A percentile compares a stretch with the other conserved stretches of the same genome.
Conservation (phyloP, 2,888 invertebrate genomes). For the Machimus atricapillus region DNA sequence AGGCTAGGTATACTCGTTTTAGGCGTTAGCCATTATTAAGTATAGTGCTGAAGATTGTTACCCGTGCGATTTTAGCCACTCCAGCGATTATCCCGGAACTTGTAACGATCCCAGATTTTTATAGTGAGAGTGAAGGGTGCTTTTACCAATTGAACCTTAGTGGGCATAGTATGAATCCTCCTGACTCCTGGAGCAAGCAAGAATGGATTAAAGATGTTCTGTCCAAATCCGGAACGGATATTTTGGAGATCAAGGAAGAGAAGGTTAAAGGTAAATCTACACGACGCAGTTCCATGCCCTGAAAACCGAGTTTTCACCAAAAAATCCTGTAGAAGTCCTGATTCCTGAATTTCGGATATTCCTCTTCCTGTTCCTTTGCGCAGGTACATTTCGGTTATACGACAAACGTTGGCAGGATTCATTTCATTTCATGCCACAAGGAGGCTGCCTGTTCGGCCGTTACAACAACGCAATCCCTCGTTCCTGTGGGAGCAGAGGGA, state of each 20-base stretch:
- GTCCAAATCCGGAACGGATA: constrained; percentile 61
- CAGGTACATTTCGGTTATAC: constrained; percentile 23
- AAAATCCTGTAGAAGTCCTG: background rate
- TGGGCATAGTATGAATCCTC: constrained; percentile 53
- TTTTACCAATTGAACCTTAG: constrained; percentile 7
- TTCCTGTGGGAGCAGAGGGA: background rate
- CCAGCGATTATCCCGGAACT: background rate
- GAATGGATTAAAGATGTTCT: constrained; percentile 65
- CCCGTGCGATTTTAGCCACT: background rate
- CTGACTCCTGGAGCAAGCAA: constrained; percentile 59
- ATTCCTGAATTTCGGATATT: background rate
- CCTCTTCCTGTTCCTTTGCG: background rate
- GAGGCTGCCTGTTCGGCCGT: background rate
- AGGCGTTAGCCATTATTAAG: background rate
- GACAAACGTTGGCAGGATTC: background rate
- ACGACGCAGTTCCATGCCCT: background rate
- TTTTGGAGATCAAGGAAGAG: constrained; percentile 57
- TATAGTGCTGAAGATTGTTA: background rate
- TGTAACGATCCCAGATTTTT: background rate
- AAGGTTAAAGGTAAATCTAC: constrained; percentile 47
- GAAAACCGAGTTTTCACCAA: background rate
- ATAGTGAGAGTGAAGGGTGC: background rate
- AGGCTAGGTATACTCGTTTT: background rate
- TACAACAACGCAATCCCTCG: background rate
- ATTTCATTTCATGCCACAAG: background rate